phyloP scores from a whole-genome alignment of 2,797 vertebrate genomes.

The Enteromius treurensis region DNA sequence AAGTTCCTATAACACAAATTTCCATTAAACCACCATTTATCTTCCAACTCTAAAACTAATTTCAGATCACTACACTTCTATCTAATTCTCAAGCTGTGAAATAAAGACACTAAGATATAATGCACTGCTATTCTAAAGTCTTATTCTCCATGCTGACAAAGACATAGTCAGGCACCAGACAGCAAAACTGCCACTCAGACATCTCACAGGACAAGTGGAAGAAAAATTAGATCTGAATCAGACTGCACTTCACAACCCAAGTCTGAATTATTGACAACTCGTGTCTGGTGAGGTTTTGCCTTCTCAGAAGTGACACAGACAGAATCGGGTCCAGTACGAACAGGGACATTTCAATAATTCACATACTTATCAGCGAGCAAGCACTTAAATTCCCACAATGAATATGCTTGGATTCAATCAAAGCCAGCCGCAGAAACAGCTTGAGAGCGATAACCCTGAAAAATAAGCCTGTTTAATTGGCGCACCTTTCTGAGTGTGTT shows the following conservation, averaged over 20 bases:
- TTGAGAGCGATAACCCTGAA: conserved; percentile 35
- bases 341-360: conserved; percentile 43
- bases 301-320: conserved; percentile 27
- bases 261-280: conserved; percentile 39
- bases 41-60: background rate
- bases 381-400: conserved; percentile 31
- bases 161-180: conserved; percentile 23
- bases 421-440: conserved; percentile 13
- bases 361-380: conserved; percentile 18
- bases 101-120: background rate
- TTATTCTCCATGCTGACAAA: background rate
- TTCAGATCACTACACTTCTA: conserved; percentile 3
- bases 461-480: conserved; percentile 37
- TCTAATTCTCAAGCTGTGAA: background rate
- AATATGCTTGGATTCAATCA: conserved; percentile 31
- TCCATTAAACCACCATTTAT: conserved; percentile 20
- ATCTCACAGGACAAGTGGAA: conserved; percentile 33
- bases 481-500: conserved; percentile 4
- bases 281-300: conserved; percentile 19
- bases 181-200: conserved; percentile 45
- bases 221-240: conserved; percentile 36
- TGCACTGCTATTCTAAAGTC: conserved; percentile 10
- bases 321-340: conserved; percentile 29
- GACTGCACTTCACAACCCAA: conserved; percentile 30
- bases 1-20: background rate